phyloP scores from a whole-genome alignment of 2,113 vertebrate genomes.

The Boleophthalmus pectinirostris region DNA sequence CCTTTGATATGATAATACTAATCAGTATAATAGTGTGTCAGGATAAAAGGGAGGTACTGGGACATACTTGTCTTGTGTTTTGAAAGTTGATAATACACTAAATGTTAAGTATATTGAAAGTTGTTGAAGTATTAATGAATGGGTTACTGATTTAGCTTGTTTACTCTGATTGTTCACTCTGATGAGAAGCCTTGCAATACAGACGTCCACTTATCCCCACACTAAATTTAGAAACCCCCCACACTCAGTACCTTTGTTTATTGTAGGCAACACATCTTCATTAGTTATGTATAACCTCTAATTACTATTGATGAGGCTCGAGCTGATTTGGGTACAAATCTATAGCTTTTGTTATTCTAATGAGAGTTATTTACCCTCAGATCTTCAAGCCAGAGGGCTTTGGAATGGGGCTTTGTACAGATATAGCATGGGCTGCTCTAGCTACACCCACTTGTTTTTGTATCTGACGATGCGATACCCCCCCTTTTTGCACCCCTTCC shows the following conservation, averaged over 20 bases:
- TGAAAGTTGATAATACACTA: not conserved
- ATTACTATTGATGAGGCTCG: slow-evolving; percentile 79
- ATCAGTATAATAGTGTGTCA: slow-evolving; percentile 78
- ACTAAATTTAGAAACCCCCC: slow-evolving; percentile 50
- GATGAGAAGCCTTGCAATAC: slow-evolving; percentile 19
- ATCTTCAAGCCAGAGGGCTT: slow-evolving; percentile 72
- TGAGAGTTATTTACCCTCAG: slow-evolving; percentile 77
- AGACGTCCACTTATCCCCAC: slow-evolving; percentile 47
- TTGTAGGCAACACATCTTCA: slow-evolving; percentile 72
- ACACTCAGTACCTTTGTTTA: slow-evolving; percentile 60
- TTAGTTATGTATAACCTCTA: slow-evolving; percentile 79
- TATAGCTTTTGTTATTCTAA: slow-evolving; percentile 82
- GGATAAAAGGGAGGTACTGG: slow-evolving; percentile 46
- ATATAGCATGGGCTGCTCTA: slow-evolving; percentile 51
- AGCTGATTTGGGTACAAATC: slow-evolving; percentile 77
- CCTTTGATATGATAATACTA: slow-evolving; percentile 95
- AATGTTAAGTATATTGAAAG: not conserved
- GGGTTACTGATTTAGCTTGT: slow-evolving; percentile 1
- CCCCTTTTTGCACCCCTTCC: slow-evolving; percentile 48
- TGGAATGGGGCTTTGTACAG: slow-evolving; percentile 68
- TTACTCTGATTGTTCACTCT: slow-evolving; percentile 21
- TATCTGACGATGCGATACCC: slow-evolving; percentile 60
- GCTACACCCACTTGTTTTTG: slow-evolving; percentile 76
- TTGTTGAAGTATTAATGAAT: not conserved
- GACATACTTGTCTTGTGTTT: slow-evolving; percentile 12